These are phyloP conservation scores for Aphelenchoides besseyi DNA, from an alignment of 1,140 invertebrate genomes.

Conservation along the genomic window DNA sequence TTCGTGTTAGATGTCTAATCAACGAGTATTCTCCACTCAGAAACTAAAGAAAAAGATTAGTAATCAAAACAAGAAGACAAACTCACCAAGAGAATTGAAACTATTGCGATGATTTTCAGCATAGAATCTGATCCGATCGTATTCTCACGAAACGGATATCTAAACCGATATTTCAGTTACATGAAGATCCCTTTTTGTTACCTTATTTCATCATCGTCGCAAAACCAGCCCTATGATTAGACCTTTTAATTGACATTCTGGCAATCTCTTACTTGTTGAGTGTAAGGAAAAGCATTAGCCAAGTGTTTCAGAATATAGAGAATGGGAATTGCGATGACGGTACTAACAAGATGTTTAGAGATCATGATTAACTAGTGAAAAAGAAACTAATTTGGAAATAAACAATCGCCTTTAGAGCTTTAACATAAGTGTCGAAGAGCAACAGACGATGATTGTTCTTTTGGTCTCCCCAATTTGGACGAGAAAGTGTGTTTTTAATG, in stretches of 20 bases:
- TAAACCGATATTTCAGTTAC: too few species aligned
- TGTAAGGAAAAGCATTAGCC: conserved; percentile 4
- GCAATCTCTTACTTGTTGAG: conserved; percentile 1
- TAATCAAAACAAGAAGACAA: not conserved
- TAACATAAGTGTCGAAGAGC: too few species aligned
- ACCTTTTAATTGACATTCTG: not conserved
- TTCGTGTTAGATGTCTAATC: conserved; percentile 34
- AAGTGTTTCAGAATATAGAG: conserved; percentile 1
- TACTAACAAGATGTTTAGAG: not conserved
- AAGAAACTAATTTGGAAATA: not conserved
- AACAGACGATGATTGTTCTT: too few species aligned
- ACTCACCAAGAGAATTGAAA: conserved; percentile 46
- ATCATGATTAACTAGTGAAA: conserved; percentile 8
- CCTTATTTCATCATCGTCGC: conserved; percentile 56
- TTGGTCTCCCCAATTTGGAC: too few species aligned
- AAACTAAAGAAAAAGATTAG: conserved; percentile 32
- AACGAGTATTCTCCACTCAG: conserved; percentile 43
- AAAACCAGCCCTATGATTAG: conserved; percentile 57
- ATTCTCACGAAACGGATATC: conserved; percentile 37
- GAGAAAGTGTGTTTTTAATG: too few species aligned
- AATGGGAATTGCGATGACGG: conserved; percentile 7
- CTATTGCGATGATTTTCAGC: conserved; percentile 40
- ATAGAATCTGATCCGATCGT: conserved; percentile 45
- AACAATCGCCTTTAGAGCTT: too few species aligned
- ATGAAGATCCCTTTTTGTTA: too few species aligned